These are phyloP conservation scores for Scotopteryx bipunctaria DNA, from an alignment of 2,888 invertebrate genomes.

Conservation along the genomic window DNA sequence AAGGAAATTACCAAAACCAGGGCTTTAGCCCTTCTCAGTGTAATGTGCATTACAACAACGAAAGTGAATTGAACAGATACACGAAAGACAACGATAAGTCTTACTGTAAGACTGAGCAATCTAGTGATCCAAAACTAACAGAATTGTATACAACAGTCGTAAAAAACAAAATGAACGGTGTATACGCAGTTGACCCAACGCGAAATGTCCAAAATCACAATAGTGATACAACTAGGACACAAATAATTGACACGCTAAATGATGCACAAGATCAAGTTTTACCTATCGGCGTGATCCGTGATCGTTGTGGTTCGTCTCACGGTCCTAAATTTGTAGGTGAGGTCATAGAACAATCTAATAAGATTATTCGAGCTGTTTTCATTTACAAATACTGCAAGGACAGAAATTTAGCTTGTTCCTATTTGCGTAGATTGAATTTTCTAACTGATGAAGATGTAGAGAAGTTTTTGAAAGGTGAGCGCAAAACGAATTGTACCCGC, in stretches of 20 bases:
- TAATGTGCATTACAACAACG: background rate
- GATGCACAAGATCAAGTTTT: too few species aligned
- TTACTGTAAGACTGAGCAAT: constrained; percentile 2
- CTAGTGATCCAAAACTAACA: background rate
- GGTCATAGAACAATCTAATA: background rate
- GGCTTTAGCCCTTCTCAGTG: constrained; percentile 1
- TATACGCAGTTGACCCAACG: too few species aligned
- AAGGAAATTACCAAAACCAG: background rate
- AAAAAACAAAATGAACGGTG: too few species aligned
- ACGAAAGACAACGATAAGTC: background rate
- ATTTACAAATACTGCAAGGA: constrained; percentile 15
- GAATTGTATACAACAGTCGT: too few species aligned
- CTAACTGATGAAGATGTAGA: constrained; percentile 9
- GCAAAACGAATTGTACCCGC: constrained; percentile 10
- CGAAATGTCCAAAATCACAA: too few species aligned
- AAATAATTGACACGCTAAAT: background rate
- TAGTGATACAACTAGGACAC: too few species aligned
- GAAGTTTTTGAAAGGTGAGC: background rate
- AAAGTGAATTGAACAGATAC: background rate
- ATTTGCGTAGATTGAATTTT: background rate
- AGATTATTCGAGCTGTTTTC: background rate
- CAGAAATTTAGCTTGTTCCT: background rate
- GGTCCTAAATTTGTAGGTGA: background rate
- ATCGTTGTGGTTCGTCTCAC: too few species aligned
- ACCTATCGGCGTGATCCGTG: too few species aligned